Evolutionary conservation across 2,113 vertebrate genomes (phyloP).

Genomic region (Corythoichthys haematopterus): DNA sequence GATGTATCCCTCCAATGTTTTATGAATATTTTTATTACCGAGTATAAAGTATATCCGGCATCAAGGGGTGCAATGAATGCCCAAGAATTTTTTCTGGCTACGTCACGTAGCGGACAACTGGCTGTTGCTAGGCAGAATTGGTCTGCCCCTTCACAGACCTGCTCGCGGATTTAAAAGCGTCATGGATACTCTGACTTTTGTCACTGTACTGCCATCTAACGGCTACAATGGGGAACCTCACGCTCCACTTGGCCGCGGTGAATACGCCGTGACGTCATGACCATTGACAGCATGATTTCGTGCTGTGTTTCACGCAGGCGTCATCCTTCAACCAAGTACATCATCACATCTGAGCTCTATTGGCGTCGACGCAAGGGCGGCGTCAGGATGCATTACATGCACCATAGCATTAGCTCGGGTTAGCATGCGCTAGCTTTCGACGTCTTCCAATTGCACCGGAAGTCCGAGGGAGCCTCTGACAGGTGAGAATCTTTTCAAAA

Average conservation of each 20-base stretch:
- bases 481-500: neutral
- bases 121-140: too few relatives aligned
- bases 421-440: neutral
- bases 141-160: too few relatives aligned
- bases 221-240: too few relatives aligned
- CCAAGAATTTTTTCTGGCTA: too few relatives aligned
- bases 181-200: too few relatives aligned
- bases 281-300: neutral
- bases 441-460: neutral
- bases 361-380: neutral
- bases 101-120: too few relatives aligned
- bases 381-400: neutral
- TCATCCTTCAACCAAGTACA: neutral
- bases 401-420: neutral
- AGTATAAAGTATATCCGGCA: too few relatives aligned
- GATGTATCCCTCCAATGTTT: too few relatives aligned
- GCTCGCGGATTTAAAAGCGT: too few relatives aligned
- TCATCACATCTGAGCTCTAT: conserved; percentile 1
- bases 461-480: neutral
- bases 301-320: neutral
- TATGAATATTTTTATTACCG: too few relatives aligned
- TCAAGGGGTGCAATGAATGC: too few relatives aligned
- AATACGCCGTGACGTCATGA: neutral
- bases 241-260: neutral
- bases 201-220: too few relatives aligned